Conservation (phyloP, 2,113 vertebrate genomes). For the Megalops atlanticus region DNA sequence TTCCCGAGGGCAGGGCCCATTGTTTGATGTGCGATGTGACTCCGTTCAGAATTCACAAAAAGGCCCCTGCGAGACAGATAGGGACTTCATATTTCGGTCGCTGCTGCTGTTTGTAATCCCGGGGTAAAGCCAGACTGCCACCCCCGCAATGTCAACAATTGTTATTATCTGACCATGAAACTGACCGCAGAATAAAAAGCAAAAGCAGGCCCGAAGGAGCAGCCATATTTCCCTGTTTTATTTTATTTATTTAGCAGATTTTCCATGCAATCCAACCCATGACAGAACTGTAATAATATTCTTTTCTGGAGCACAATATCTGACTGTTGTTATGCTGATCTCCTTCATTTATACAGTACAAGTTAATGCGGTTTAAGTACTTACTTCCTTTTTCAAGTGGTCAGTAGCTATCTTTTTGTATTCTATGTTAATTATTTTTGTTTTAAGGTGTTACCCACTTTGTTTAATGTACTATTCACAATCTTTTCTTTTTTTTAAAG, state of each 20-base stretch:
- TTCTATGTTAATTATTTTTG: background rate
- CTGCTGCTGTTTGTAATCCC: conserved; percentile 18
- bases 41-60: background rate
- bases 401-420: background rate
- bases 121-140: background rate
- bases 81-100: background rate
- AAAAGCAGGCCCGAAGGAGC: background rate
- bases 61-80: background rate
- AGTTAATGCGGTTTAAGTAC: background rate
- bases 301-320: no score
- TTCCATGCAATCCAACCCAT: background rate
- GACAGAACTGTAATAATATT: background rate
- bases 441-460: no score
- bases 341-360: background rate
- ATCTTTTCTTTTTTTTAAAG: no score
- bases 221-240: background rate
- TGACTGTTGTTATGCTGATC: background rate
- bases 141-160: background rate
- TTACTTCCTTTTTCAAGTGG: background rate
- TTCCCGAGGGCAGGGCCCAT: conserved; percentile 6
- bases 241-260: background rate
- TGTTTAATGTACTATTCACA: no score
- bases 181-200: background rate
- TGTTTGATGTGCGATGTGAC: background rate
- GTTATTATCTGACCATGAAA: background rate